Evolutionary conservation across 2,888 invertebrate genomes (phyloP).

Genomic region (Drosophila putrida): DNA sequence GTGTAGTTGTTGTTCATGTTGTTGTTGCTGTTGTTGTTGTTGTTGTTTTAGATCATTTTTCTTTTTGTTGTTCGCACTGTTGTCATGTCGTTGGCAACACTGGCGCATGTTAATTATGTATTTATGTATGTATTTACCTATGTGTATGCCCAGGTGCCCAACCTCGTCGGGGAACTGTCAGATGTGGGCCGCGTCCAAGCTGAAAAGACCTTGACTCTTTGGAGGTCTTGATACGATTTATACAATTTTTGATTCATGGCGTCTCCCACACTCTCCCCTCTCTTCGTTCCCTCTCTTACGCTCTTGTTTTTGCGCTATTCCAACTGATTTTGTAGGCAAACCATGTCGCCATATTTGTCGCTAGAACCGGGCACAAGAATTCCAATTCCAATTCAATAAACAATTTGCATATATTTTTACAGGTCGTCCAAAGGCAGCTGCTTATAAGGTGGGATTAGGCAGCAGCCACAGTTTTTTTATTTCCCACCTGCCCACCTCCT

Average conservation of each 20-base stretch:
- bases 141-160: slow-evolving; percentile 33
- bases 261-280: slow-evolving; percentile 18
- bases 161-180: slow-evolving; percentile 22
- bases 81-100: slow-evolving; percentile 69
- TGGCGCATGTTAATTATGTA: slow-evolving; percentile 78
- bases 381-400: slow-evolving; percentile 71
- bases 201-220: slow-evolving; percentile 74
- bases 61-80: slow-evolving; percentile 37
- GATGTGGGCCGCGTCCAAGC: slow-evolving; percentile 59
- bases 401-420: slow-evolving; percentile 77
- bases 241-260: slow-evolving; percentile 77
- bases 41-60: slow-evolving; percentile 37
- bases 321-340: slow-evolving; percentile 71
- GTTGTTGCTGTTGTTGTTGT: slow-evolving; percentile 11
- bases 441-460: slow-evolving; percentile 70
- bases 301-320: slow-evolving; percentile 10
- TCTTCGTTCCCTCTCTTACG: neutral
- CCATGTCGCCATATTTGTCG: slow-evolving; percentile 73
- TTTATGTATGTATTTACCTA: slow-evolving; percentile 21
- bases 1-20: slow-evolving; percentile 10
- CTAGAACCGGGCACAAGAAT: slow-evolving; percentile 40
- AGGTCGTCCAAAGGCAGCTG: slow-evolving; percentile 56
- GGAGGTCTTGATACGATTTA: slow-evolving; percentile 73
- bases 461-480: slow-evolving; percentile 17
- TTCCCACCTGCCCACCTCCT: slow-evolving; percentile 6